Evolutionary conservation across 2,888 invertebrate species (phyloP).

Genomic region (Hemithea aestivaria): DNA sequence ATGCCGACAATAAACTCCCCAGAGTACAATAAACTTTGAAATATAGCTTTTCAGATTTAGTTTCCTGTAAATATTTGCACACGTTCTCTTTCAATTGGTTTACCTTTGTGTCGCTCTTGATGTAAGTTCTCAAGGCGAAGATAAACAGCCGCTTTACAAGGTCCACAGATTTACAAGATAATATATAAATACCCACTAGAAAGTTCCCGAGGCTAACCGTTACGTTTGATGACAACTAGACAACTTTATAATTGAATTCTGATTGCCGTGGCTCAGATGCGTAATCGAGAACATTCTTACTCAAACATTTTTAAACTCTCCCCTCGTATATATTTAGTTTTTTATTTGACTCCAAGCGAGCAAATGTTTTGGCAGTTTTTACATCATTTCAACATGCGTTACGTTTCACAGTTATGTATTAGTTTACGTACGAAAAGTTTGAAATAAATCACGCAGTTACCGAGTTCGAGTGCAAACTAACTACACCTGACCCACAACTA

Average conservation of each 20-base stretch:
- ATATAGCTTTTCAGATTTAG: too few species aligned
- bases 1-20: conserved; percentile 1
- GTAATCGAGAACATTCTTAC: too few species aligned
- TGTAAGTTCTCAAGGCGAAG: conserved; percentile 35
- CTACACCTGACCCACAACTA: conserved; percentile 23
- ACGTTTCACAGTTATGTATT: conserved; percentile 26
- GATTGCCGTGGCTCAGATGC: background rate
- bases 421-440: conserved; percentile 22
- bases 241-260: conserved; percentile 29
- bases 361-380: conserved; percentile 25
- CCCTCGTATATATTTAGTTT: too few species aligned
- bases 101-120: conserved; percentile 33
- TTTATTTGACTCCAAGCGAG: too few species aligned
- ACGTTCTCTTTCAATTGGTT: conserved; percentile 24
- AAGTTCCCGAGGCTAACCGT: conserved; percentile 40
- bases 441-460: conserved; percentile 17
- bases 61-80: conserved; percentile 21
- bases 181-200: conserved; percentile 27
- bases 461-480: conserved; percentile 11
- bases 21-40: conserved; percentile 5
- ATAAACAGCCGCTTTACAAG: conserved; percentile 44
- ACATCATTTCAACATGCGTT: conserved; percentile 21
- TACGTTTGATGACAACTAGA: conserved; percentile 37
- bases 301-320: too few species aligned
- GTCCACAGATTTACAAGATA: conserved; percentile 35